Percentiles rank a stretch among this genome's conserved stretches.
Conservation (phyloP, 2,888 invertebrate species). For the Lycocerus yunnanus region DNA sequence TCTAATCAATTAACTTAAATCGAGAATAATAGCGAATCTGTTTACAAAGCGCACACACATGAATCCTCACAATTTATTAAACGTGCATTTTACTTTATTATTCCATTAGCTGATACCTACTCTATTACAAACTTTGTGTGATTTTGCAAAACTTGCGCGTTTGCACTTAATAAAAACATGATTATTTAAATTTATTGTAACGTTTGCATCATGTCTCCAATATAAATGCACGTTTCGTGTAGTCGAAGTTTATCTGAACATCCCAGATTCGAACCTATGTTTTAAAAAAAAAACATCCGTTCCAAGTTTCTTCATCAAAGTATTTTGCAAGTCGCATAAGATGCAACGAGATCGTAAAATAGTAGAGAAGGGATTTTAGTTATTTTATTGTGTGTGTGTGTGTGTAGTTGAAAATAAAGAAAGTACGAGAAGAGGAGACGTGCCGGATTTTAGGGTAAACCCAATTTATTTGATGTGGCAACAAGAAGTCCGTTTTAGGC, state of each 20-base stretch:
- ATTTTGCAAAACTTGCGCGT: background rate
- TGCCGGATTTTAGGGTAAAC: slow-evolving; percentile 40
- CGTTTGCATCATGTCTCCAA: background rate
- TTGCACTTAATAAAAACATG: background rate
- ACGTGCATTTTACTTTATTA: slow-evolving; percentile 22
- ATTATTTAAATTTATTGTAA: background rate
- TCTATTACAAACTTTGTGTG: background rate
- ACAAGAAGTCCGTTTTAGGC: slow-evolving; percentile 55
- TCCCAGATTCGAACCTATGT: background rate
- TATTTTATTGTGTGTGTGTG: slow-evolving; percentile 36
- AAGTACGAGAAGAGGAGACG: slow-evolving; percentile 32
- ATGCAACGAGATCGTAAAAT: slow-evolving; percentile 51
- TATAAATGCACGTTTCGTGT: background rate
- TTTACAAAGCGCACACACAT: slow-evolving; percentile 17
- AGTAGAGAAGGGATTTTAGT: slow-evolving; percentile 48
- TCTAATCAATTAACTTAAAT: slow-evolving; percentile 24
- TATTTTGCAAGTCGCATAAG: background rate
- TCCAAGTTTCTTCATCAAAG: background rate
- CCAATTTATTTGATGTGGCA: slow-evolving; percentile 56
- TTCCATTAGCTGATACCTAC: slow-evolving; percentile 21
- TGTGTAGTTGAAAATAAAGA: slow-evolving; percentile 43
- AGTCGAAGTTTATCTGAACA: too few species aligned
- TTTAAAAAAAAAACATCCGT: background rate
- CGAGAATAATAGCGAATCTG: slow-evolving; percentile 20
- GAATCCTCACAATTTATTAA: slow-evolving; percentile 22